Percentiles rank a stretch among this genome's conserved stretches.
phyloP scores from a whole-genome alignment of 2,797 vertebrate genomes.

The Amniataba percoides region DNA sequence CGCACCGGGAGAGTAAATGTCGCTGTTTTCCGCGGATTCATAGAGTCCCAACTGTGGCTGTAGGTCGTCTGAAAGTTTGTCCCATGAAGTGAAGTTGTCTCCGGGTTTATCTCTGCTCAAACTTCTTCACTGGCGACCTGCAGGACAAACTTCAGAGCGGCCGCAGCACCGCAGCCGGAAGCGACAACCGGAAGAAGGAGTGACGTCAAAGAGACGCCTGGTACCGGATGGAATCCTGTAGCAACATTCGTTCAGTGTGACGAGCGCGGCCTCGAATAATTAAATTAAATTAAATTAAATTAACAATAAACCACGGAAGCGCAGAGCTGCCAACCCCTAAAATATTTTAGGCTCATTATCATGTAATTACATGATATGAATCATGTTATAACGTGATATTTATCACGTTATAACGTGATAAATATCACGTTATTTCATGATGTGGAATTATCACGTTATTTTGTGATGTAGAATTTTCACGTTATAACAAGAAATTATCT shows the following conservation, averaged over 20 bases:
- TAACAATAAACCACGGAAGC: no score
- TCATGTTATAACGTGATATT: no score
- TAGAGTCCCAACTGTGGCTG: conserved; percentile 33
- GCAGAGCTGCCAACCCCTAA: no score
- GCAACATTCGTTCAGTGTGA: background rate
- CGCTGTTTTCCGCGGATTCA: conserved; percentile 41
- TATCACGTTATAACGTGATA: no score
- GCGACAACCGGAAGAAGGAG: conserved; percentile 1
- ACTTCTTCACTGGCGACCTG: background rate
- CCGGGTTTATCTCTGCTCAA: background rate
- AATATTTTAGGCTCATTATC: no score
- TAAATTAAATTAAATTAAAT: no score
- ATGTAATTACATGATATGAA: no score
- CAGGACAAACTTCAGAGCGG: conserved; percentile 16
- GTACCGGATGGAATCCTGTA: background rate
- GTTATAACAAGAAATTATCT: no score
- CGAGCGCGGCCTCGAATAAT: background rate
- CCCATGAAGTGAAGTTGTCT: background rate
- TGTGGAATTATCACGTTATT: no score
- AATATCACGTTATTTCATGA: no score
- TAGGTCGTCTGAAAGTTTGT: background rate
- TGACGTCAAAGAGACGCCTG: conserved; percentile 26
- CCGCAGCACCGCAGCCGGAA: conserved; percentile 44
- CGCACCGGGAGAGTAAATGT: conserved; percentile 30
- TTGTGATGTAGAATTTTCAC: no score